Base-by-base conservation (phyloP, 2,888 invertebrate species). In the Cataglyphis albicans region DNA sequence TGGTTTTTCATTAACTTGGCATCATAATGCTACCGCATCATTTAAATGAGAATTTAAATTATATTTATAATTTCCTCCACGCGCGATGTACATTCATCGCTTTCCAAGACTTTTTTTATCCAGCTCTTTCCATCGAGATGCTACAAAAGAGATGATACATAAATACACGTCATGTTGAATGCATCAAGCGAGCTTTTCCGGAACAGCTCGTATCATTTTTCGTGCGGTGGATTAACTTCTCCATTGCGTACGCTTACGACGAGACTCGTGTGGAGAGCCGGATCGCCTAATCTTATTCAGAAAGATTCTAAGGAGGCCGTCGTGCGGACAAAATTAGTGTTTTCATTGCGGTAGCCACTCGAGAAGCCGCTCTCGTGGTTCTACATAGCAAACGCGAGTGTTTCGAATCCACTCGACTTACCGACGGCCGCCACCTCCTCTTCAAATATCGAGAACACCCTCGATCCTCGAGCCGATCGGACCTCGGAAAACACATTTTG, bases 401-500 rank as follows among this genome's bases (percentile, higher is more conserved):
- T 86, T 85, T 90, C 90, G 88, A 73, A 80, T 65, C 85, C 88
- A 88, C 90, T 89, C 90, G 84, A 86, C 63, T 72, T 70, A 68
- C 73, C 73, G 41, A 59, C 73, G 70, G 75, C 81, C 83, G 32
- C 83, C 82, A 73, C 84, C 86, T 84, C 89, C 86, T 86, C 90
- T 89, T 89, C 86, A 89, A 90, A 90, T 72, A 90, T 89, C 84
- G 83, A 85, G 85, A 82, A 86, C 48, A 82, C 64, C 76, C 86
- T 86, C 82, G 87, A 84, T 72, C 83, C 18, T 12, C 52, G 52
- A 10, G n/a, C 35, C 44, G 35, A 21, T 44, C 29, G 57, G 10
- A 25, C 74, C 32, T 52, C 59, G 88, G 84, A 78, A 76, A 90
- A 84, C 81, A 72, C 52, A 85, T 72, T 75, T 48, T 81, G 55